A percentile compares a stretch with the other conserved stretches of the same genome.
phyloP scores from a whole-genome alignment of 2,797 vertebrate genomes.

The Gambelia wislizenii region DNA sequence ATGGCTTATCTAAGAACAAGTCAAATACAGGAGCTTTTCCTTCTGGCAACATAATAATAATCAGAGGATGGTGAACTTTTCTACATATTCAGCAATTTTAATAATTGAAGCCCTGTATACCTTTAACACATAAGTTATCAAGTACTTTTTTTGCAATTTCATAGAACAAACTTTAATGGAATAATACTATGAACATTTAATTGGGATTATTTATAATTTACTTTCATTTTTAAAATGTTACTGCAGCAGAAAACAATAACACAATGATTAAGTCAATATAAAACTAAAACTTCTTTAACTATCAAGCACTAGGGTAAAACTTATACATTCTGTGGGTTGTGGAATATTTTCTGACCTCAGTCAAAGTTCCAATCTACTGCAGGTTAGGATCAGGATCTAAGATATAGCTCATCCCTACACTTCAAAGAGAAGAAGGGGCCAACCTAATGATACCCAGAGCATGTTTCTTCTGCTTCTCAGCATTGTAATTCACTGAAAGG shows the following conservation, averaged over 20 bases:
- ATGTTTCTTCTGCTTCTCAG: too few species aligned
- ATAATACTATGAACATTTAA: background rate
- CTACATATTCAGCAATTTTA: background rate
- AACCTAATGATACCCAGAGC: too few species aligned
- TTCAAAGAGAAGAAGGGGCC: too few species aligned
- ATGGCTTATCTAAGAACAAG: slow-evolving; percentile 6
- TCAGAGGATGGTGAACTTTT: background rate
- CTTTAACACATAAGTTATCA: background rate
- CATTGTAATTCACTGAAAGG: too few species aligned
- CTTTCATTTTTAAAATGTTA: background rate
- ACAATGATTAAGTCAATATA: background rate
- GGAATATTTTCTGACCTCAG: too few species aligned
- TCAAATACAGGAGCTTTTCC: background rate
- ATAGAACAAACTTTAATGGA: background rate
- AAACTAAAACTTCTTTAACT: background rate
- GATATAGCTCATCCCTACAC: too few species aligned
- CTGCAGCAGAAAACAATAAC: background rate
- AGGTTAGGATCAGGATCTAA: too few species aligned
- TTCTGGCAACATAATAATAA: background rate
- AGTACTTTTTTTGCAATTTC: background rate
- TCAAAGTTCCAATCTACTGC: too few species aligned
- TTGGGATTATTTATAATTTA: background rate
- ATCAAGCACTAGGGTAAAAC: too few species aligned
- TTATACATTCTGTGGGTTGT: too few species aligned
- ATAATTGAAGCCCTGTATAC: background rate